Evolutionary conservation across 2,113 vertebrate species (phyloP).

Genomic region (Anguilla rostrata): DNA sequence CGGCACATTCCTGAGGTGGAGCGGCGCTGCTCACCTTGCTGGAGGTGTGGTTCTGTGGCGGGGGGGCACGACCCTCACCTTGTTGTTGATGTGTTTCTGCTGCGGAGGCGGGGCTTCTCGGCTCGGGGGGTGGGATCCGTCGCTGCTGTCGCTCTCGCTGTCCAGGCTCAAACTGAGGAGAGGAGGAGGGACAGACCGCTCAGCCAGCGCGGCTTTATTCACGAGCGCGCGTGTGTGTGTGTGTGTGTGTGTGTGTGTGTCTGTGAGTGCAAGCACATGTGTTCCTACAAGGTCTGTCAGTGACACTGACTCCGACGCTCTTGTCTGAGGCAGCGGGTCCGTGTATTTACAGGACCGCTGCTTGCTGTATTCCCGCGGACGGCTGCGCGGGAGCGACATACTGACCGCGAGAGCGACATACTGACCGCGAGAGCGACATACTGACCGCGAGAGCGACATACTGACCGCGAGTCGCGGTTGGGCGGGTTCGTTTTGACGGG

Average conservation of each 20-base stretch:
- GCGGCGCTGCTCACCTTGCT: constrained; percentile 68
- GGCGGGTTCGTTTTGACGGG: constrained; percentile 81
- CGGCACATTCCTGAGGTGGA: constrained; percentile 86
- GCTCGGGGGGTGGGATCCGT: constrained; percentile 84
- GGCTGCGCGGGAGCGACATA: background rate
- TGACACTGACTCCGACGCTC: too few species aligned
- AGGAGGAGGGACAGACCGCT: constrained; percentile 27
- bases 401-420: too few species aligned
- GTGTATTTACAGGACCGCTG: background rate
- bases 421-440: too few species aligned
- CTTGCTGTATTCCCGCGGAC: background rate
- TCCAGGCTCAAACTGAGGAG: constrained; percentile 85
- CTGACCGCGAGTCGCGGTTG: constrained; percentile 86
- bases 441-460: too few species aligned
- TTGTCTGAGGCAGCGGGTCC: too few species aligned
- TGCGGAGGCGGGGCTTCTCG: constrained; percentile 79
- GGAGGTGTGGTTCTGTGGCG: background rate
- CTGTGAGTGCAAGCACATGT: too few species aligned
- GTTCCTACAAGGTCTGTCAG: too few species aligned
- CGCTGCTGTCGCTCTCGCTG: constrained; percentile 95
- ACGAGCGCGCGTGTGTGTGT: too few species aligned
- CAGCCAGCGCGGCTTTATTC: constrained; percentile 34
- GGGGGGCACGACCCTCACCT: constrained; percentile 69
- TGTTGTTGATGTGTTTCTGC: constrained; percentile 87
- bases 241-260: too few species aligned